Conservation (phyloP, 1,140 invertebrate species). For the Triops longicaudatus region DNA sequence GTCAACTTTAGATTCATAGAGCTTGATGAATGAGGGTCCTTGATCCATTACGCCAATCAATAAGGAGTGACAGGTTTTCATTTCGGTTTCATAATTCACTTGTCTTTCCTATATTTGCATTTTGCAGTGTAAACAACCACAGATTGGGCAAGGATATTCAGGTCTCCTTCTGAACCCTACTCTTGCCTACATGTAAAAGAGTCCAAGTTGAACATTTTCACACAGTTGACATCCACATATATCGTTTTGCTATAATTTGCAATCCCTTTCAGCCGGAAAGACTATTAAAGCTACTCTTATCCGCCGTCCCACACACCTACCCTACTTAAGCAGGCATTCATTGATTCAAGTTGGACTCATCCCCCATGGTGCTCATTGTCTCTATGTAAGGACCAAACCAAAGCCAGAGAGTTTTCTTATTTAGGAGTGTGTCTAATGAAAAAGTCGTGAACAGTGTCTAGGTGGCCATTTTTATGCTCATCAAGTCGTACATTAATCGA, state of each 20-base stretch:
- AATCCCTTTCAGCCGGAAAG: neutral
- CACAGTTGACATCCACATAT: no score
- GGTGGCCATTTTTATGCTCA: no score
- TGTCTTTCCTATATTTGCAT: constrained; percentile 3
- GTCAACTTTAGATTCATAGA: neutral
- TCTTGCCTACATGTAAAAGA: neutral
- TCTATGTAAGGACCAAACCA: neutral
- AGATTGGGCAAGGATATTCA: neutral
- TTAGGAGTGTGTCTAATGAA: neutral
- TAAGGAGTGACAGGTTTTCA: constrained; percentile 1
- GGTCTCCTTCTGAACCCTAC: neutral
- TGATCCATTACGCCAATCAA: constrained; percentile 12
- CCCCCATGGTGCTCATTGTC: neutral
- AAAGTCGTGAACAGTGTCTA: neutral
- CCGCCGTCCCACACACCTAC: neutral
- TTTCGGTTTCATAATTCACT: constrained; percentile 2
- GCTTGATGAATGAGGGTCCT: neutral
- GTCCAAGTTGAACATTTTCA: neutral
- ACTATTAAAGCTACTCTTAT: neutral
- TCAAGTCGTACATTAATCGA: no score
- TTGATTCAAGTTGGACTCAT: neutral
- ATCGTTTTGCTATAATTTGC: no score
- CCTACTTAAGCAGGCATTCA: constrained; percentile 1
- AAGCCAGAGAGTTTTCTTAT: neutral
- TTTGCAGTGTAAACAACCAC: neutral